Evolutionary conservation across 2,797 vertebrate genomes (phyloP), one percentile per base, ranked within the genome.

Genomic region (Acanthurus leucopareius): DNA sequence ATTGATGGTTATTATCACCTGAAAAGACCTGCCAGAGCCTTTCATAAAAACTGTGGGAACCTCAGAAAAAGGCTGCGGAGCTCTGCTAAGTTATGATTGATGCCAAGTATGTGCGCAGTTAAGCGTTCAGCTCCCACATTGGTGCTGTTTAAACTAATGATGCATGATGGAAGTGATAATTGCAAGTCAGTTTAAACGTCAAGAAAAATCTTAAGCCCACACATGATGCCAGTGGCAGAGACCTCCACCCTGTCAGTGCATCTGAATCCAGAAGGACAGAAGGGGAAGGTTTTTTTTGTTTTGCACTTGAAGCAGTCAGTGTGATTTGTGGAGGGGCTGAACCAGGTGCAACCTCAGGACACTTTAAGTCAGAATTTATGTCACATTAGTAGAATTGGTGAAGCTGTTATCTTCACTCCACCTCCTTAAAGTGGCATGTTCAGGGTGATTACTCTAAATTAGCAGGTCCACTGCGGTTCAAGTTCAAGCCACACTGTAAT

Each of bases 321-420:
- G 77, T 89, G 87, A 89, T 88, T 91, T 85, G 73, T 82, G 58
- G 75, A 70, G 52, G 63, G 58, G 32, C 64, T 78, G 72, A 28
- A 65, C 86, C 87, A 90, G 86, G 84, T 90, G 80, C 54, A 49
- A 56, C 66, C 67, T 54, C 74, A 58, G 80, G 62, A 77, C 65
- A 71, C 57, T 44, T 47, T 22, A 56, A 69, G 61, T 68, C 61
- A 44, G 67, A 84, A 60, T 78, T 88, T 79, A 58, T 77, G 80
- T 77, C 75, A 64, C 76, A 84, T 86, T 79, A 79, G 57, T 57
- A 57, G 17, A 80, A 32, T 49, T 68, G 73, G 56, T 79, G 75
- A 64, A 52, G 70, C 72, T 64, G 68, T 59, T 73, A 58, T 86
- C 81, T 74, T 53, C 60, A 60, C 56, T 20, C 16, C 62, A 70